Evolutionary conservation across 2,888 invertebrate species (phyloP), one percentile per base, ranked within the genome.

Genomic region (Caenorhabditis sulstoni): DNA sequence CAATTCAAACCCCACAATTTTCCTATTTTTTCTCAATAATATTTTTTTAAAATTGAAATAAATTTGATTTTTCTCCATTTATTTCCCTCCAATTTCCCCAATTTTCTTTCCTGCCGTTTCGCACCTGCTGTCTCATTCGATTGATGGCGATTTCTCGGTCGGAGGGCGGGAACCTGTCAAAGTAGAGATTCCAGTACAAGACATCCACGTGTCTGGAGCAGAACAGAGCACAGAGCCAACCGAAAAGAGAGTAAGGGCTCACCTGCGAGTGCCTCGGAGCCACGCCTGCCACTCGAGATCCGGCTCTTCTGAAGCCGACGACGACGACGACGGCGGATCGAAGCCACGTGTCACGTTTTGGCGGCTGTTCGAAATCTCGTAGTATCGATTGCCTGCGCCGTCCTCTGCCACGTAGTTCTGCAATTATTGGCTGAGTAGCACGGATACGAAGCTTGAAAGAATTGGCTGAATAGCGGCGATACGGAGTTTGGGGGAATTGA

Each of bases 241-340:
- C 44, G 29, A 29, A 41, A 20, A 55, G 12, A 45, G 44, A 22
- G 53, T 5, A 16, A 9, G 22, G 9, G 23, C 50, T 67, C 41
- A 83, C 66, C 80, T 75, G 37, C 89, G 70, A 18, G 87, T 86
- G 14, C 87, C 87, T 53, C 81, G 83, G 35, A 88, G 58, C 89
- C 89, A 89, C 14, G 88, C 71, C 57, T 83, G 83, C 89, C 89
- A 89, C 70, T 89, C 89, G n/a, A 87, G 22, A 23, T 83, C 74
- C 4, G 89, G 89, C 37, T 79, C 74, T 8, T 74, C 64, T 18
- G 7, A 20, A 50, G 2, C 49, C 49, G 37, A 67, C 78, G 9
- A 7, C 29, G 29, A 7, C 4, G 64, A 76, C 8, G 53, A 9
- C 8, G 85, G 81, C 22, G 86, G 86, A 22, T 89, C 87, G 73